Percentiles rank a stretch among this genome's conserved stretches.
Conservation (phyloP, 1,140 invertebrate genomes). For the Dermatophagoides farinae region DNA sequence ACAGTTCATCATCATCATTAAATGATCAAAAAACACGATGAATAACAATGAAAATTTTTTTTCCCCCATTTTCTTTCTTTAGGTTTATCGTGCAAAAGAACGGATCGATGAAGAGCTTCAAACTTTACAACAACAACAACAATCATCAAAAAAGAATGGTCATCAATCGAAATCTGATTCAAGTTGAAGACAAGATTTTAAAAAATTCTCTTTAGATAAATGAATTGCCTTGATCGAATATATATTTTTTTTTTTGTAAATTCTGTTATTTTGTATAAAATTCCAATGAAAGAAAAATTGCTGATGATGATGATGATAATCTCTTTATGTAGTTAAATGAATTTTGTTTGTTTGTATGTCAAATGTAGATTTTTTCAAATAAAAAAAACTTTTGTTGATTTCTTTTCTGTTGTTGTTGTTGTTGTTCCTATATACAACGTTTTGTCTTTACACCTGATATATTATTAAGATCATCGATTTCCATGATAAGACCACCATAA, state of each 20-base stretch:
- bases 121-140: neutral
- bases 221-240: too few species aligned
- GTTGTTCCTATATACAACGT: too few species aligned
- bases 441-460: too few species aligned
- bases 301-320: neutral
- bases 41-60: too few species aligned
- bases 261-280: neutral
- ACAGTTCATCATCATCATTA: neutral
- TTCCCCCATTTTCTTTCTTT: neutral
- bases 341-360: neutral
- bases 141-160: neutral
- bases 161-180: neutral
- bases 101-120: conserved; percentile 18
- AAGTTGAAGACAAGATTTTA: too few species aligned
- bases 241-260: too few species aligned
- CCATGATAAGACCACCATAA: conserved; percentile 70
- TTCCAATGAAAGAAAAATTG: neutral
- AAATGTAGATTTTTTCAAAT: neutral
- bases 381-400: neutral
- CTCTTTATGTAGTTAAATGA: neutral
- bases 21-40: too few species aligned
- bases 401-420: neutral
- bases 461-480: conserved; percentile 57
- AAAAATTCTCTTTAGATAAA: neutral
- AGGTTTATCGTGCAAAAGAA: conserved; percentile 19